Base-by-base conservation (phyloP, 2,113 vertebrate genomes). In the Origma solitaria region DNA sequence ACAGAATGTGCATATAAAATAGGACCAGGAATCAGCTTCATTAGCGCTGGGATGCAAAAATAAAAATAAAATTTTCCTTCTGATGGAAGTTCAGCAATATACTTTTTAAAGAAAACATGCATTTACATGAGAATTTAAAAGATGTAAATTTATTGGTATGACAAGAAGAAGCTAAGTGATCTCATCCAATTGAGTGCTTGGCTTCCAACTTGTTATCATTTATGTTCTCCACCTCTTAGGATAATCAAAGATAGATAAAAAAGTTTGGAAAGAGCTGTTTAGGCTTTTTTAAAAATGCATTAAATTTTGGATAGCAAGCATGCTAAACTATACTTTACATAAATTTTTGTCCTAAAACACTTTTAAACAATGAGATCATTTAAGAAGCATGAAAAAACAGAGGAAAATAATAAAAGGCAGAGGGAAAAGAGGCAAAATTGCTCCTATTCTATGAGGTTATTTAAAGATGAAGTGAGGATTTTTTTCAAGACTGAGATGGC, bases 1-100 rank as follows among this genome's bases (percentile, higher is more conserved):
- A 92, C 33, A 92, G 45, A 71, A 86, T 82, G 31, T 51, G 73
- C 47, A 72, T 85, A 72, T 64, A 94, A 97, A 84, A 86, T 33
- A 91, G 75, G 25, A 86, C n/a, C 49, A 69, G 64, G 86, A 93
- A 89, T 79, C 76, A 90, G n/a, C 20, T 94, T 95, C 54, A 78
- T 95, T 96, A 91, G 10, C 57, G 73, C 27, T 78, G 22, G 14
- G 31, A 94, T 50, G 72, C 15, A 95, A 91, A 69, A 53, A 15
- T 3, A 6, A 60, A 60, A 23, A 40, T 1, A 16, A 40, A 81
- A 61, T 23, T 70, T 3, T 12, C 15, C 3, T 66, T 79, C 72
- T 54, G 31, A 82, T 53, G 66, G 45, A 90, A 94, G 50, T 72
- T 92, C 56, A 96, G 33, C 38, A 86, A 44, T 69, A 10, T 61